Evolutionary conservation across 2,888 invertebrate species (phyloP), one percentile per base, ranked within the genome.

Genomic region (Thelaira solivaga): DNA sequence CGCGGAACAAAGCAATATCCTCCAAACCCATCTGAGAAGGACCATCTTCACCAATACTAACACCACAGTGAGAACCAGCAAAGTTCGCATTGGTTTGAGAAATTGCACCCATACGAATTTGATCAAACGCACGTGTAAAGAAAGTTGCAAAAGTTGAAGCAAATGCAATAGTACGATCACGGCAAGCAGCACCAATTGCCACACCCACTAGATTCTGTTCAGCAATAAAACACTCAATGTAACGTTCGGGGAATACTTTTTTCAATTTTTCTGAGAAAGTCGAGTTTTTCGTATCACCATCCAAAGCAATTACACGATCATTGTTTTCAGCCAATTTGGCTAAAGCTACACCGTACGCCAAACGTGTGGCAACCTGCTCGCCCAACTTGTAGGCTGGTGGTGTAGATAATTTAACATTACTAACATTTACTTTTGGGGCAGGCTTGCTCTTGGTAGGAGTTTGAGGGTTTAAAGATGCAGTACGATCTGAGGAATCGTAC

Each of bases 21-120:
- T 99, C 99, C n/a, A 99, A 91, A 4, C 97, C 99, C 99, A 99
- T 99, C 91, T 99, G 99, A 69, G 97, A 97, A 16, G 99, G 99
- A 0, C 99, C 99, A 90, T 99, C 99, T 90, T 98, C 98, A 31
- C 98, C 99, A 90, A 99, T 99, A 85, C 97, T 97, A 20, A 98
- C 95, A 45, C 99, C 99, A 89, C 97, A 97, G 90, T 99, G 99
- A 0, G 99, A 99, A 0, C 98, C 98, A 76, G 91, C 96, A 89
- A 98, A 96, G 90, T 99, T 99, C 18, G 97, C 95, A 89, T 99
- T 98, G 22, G 97, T 95, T 91, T 98, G 98, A 36, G 98, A 98
- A 88, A 99, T 98, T 57, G 99, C 99, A 18, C 97, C 99, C 99
- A 99, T 99, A 80, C 99, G 95, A 87, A 99, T 96, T 93, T 99